phyloP scores from a whole-genome alignment of 2,888 invertebrate species.

The Encarsia formosa region DNA sequence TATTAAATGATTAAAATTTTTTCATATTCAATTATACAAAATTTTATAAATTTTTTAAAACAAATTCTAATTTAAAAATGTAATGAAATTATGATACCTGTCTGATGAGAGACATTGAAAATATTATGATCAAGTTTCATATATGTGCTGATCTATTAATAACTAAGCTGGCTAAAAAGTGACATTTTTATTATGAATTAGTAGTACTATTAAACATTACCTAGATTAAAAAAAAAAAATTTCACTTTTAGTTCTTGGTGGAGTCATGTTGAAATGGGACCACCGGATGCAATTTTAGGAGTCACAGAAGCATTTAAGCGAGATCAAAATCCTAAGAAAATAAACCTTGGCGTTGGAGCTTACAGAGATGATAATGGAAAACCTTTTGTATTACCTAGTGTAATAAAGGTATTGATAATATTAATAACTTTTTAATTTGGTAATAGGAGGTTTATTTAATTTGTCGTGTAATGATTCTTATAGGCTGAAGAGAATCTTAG shows the following conservation, averaged over 20 bases:
- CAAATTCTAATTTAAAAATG: no score
- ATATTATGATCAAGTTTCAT: no score
- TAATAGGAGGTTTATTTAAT: not conserved
- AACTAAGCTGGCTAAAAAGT: no score
- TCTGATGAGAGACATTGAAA: no score
- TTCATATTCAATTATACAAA: no score
- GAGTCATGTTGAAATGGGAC: conserved; percentile 89
- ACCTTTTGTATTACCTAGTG: conserved; percentile 89
- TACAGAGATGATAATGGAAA: conserved; percentile 97
- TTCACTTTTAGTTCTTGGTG: conserved; percentile 81
- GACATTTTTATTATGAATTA: no score
- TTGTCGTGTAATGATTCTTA: conserved; percentile 24
- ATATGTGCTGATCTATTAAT: no score
- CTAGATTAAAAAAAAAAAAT: no score
- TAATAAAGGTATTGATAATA: conserved; percentile 60
- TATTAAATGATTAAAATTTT: no score
- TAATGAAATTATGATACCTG: no score
- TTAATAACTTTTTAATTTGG: not conserved
- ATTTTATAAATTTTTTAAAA: no score
- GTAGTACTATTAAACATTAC: no score
- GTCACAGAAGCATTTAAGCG: conserved; percentile 93
- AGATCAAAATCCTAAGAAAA: conserved; percentile 87
- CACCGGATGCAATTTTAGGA: conserved; percentile 96
- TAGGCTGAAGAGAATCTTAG: conserved; percentile 80
- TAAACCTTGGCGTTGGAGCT: conserved; percentile 94